phyloP scores from a whole-genome alignment of 2,888 invertebrate species.

The Salticus scenicus region DNA sequence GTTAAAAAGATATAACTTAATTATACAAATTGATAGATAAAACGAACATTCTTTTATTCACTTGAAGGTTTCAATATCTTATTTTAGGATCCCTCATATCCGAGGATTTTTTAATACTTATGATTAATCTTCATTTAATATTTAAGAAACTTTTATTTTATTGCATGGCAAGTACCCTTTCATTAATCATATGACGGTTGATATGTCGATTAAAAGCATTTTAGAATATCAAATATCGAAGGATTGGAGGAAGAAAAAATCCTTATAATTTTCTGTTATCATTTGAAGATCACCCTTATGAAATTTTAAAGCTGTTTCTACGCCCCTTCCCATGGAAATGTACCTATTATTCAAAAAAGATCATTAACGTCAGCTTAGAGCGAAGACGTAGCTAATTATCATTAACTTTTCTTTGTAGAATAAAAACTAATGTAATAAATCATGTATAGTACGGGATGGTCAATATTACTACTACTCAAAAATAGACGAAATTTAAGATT shows the following conservation, averaged over 20 bases:
- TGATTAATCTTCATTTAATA: slow-evolving; percentile 54
- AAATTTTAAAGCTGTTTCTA: slow-evolving; percentile 64
- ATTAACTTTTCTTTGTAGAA: slow-evolving; percentile 48
- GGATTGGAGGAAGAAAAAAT: slow-evolving; percentile 36
- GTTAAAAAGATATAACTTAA: too few relatives aligned
- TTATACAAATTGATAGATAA: too few relatives aligned
- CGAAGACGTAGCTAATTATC: slow-evolving; percentile 57
- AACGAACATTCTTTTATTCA: too few relatives aligned
- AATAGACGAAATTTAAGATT: slow-evolving; percentile 60
- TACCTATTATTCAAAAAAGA: slow-evolving; percentile 60
- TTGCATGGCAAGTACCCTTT: slow-evolving; percentile 27
- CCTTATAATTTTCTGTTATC: slow-evolving; percentile 35
- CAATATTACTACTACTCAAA: slow-evolving; percentile 19
- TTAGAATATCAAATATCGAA: slow-evolving; percentile 57
- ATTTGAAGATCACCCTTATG: slow-evolving; percentile 45
- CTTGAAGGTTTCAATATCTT: slow-evolving; percentile 5
- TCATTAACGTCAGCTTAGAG: slow-evolving; percentile 65
- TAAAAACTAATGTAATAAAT: slow-evolving; percentile 48
- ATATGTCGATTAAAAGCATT: slow-evolving; percentile 61
- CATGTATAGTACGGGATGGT: slow-evolving; percentile 38
- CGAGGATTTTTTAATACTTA: slow-evolving; percentile 35
- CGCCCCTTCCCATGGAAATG: slow-evolving; percentile 38
- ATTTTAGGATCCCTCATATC: slow-evolving; percentile 35
- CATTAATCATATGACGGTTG: slow-evolving; percentile 55
- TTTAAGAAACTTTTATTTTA: slow-evolving; percentile 57